Percentiles rank a stretch among this genome's conserved stretches.
Conservation (phyloP, 2,113 vertebrate genomes). For the Sigmodon hispidus region DNA sequence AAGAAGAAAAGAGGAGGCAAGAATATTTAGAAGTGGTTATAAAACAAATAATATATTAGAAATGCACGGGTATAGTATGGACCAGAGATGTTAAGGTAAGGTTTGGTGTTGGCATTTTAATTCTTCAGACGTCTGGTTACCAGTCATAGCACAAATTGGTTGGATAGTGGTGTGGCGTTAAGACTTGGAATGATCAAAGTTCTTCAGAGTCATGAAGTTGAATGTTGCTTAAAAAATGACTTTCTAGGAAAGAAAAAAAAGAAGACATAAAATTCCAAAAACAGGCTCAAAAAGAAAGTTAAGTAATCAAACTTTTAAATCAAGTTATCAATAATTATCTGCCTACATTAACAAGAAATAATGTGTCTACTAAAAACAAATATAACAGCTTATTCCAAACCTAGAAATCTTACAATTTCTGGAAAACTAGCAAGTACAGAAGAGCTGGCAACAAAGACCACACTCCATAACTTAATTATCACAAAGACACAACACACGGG, state of each 20-base stretch:
- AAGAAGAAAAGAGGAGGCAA: conserved; percentile 81
- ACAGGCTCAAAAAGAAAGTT: background rate
- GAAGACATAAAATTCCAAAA: conserved; percentile 38
- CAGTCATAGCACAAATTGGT: conserved; percentile 73
- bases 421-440: background rate
- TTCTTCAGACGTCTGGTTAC: conserved; percentile 80
- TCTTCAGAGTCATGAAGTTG: conserved; percentile 78
- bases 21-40: conserved; percentile 95
- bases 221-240: conserved; percentile 64
- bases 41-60: conserved; percentile 83
- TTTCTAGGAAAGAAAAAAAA: conserved; percentile 79
- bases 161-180: conserved; percentile 75
- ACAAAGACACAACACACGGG: background rate
- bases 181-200: conserved; percentile 82
- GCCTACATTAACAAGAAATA: background rate
- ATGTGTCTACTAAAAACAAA: background rate
- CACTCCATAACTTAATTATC: background rate
- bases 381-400: background rate
- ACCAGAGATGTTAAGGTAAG: conserved; percentile 84
- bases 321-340: background rate
- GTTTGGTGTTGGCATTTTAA: conserved; percentile 87
- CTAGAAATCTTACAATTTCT: background rate
- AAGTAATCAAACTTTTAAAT: conserved; percentile 34
- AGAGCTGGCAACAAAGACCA: background rate
- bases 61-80: conserved; percentile 79